Conservation (phyloP, 2,113 vertebrate species). For the Eubucco bourcierii region DNA sequence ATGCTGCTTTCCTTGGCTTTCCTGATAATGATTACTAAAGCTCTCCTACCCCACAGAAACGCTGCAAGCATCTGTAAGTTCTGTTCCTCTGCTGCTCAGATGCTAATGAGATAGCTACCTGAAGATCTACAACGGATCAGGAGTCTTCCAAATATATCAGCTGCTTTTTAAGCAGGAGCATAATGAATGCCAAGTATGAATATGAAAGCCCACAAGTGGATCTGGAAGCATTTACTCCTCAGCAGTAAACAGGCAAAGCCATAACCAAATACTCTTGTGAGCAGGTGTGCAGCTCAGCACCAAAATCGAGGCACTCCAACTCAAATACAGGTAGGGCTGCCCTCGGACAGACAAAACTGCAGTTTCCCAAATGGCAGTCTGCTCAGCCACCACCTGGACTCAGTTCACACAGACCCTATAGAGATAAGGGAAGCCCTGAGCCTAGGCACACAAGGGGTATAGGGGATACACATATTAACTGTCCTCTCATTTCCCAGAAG, state of each 20-base stretch:
- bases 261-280: not conserved
- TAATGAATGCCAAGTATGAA: not conserved
- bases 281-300: not conserved
- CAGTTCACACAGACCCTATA: not conserved
- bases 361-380: not conserved
- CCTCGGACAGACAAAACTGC: not conserved
- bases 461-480: not conserved
- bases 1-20: not conserved
- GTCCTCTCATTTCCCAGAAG: no score
- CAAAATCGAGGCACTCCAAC: not conserved
- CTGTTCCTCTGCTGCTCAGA: not conserved
- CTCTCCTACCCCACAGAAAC: not conserved
- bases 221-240: not conserved
- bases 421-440: not conserved
- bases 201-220: not conserved
- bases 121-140: not conserved
- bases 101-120: not conserved
- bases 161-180: not conserved
- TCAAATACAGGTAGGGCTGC: not conserved
- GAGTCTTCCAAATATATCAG: not conserved
- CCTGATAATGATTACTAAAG: constrained; percentile 7
- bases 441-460: not conserved
- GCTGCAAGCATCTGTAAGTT: not conserved
- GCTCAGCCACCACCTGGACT: not conserved
- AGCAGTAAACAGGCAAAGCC: not conserved